Base-by-base conservation (phyloP, 1,140 invertebrate genomes). In the Delia radicum region DNA sequence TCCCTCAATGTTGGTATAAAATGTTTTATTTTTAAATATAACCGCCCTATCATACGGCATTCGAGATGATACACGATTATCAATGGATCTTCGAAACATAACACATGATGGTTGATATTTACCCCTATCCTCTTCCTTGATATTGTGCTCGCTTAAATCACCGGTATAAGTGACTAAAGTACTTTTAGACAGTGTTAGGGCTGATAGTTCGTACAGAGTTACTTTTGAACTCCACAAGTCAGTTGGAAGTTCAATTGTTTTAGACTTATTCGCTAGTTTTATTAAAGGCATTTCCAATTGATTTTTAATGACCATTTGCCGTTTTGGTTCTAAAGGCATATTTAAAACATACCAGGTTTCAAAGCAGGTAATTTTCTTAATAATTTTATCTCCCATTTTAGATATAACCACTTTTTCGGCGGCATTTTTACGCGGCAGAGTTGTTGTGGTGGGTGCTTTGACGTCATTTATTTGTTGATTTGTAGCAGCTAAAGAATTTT, bases 261-360 rank as follows among this genome's bases (percentile, higher is more conserved):
- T 72, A 0, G 82, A 81, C 26, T 79, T 62, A 73, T 86, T 86
- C 27, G 82, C 85, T 75, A 86, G 75, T 76, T 79, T 80, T 2
- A 85, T 82, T 1, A 86, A 77, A 24, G 81, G 75, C 33, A 86
- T 75, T 62, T 85, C 84, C 28, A 85, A 77, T 77, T 77, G 76
- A 74, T 82, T 82, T 69, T 80, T 79, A 24, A 74, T 76, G 2
- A 67, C 15, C 15, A 74, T 67, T 13, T 24, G 37, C 12, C 33
- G 48, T 15, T 42, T 55, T n/a, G 42, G 27, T 5, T 81, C 78
- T 28, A 75, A 62, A 46, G 79, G 78, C 26, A 81, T 75, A 29
- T 80, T 80, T 0, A 86, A 85, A 33, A 86, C 85, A 74, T 86
- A 84, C 85, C 85, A 86, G 31, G 82, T 86, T 77, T 86, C 85